Evolutionary conservation across 1,140 invertebrate genomes (phyloP), one percentile per base, ranked within the genome.

Genomic region (Stegodyphus dumicola): DNA sequence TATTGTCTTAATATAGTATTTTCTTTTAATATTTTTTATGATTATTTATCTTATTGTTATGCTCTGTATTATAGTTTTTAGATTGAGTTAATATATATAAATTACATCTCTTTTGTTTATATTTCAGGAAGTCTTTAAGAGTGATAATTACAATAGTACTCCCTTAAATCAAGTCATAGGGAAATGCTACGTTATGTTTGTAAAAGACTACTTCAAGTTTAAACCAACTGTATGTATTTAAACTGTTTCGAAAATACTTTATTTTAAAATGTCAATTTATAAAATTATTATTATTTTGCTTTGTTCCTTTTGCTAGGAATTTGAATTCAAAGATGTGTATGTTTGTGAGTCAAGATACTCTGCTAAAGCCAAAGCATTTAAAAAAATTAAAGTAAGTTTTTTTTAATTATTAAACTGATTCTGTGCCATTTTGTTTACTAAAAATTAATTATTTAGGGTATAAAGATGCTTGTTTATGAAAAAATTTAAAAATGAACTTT

Each of bases 341-440:
- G 97, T 99, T 0, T 99, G 98, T 90, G 98, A 99, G 91, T 98
- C 96, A 15, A 93, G 97, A 11, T 99, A 99, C 90, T 96, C 94
- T 86, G 94, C 95, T 0, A 94, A 94, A 89, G 93, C 93, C 33
- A 93, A 96, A 87, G 93, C 94, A 86, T 99, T 99, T 90, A 98
- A 98, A 91, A 99, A 99, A 91, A 96, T 98, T 48, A 99, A 99
- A 91, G 94, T 95, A 86, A 89, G 87, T 86, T 48, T 69, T n/a
- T 88, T 18, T 67, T 60, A 2, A 2, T 60, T 60, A 9, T 60
- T 0, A 60, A 60, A 60, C 15, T 10, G 15, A 60, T 1, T 15
- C 15, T 60, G 15, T 33, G 33, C 33, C 33, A 33, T 33, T 33
- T 33, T 3, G 1, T 33, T 33, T 33, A 33, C 33, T 33, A 33